phyloP scores from a whole-genome alignment of 2,797 vertebrate species.

The Labroides dimidiatus region DNA sequence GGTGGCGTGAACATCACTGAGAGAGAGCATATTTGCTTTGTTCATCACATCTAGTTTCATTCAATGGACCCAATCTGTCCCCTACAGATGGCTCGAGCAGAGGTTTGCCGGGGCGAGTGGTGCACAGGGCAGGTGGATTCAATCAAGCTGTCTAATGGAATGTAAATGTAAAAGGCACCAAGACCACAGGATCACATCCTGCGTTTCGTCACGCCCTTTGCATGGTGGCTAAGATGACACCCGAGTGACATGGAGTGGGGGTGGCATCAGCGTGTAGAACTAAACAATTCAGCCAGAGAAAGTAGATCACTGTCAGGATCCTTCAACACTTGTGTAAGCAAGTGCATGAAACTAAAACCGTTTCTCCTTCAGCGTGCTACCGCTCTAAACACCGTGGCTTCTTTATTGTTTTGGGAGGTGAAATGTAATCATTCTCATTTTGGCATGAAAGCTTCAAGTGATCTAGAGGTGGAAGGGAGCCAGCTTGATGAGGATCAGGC shows the following conservation, averaged over 20 bases:
- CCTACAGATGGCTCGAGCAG: constrained; percentile 66
- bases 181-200: constrained; percentile 56
- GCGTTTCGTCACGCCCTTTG: constrained; percentile 60
- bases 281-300: constrained; percentile 55
- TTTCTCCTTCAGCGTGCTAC: neutral
- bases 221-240: constrained; percentile 60
- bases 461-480: constrained; percentile 68
- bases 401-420: constrained; percentile 54
- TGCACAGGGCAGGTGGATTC: constrained; percentile 75
- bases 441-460: constrained; percentile 47
- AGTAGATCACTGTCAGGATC: constrained; percentile 41
- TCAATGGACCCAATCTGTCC: constrained; percentile 61
- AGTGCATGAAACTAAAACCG: constrained; percentile 22
- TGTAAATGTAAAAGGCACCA: constrained; percentile 71
- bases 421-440: constrained; percentile 70
- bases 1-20: constrained; percentile 38
- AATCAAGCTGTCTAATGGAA: constrained; percentile 78
- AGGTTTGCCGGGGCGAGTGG: constrained; percentile 60
- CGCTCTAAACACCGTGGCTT: constrained; percentile 36
- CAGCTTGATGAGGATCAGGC: constrained; percentile 63
- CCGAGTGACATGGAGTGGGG: constrained; percentile 29
- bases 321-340: constrained; percentile 33
- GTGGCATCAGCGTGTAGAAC: constrained; percentile 58
- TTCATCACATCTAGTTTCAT: constrained; percentile 62
- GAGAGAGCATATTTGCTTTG: constrained; percentile 52